phyloP scores from a whole-genome alignment of 37 sponge, comb jelly and placozoan species.

The Lycopodina hypogea region DNA sequence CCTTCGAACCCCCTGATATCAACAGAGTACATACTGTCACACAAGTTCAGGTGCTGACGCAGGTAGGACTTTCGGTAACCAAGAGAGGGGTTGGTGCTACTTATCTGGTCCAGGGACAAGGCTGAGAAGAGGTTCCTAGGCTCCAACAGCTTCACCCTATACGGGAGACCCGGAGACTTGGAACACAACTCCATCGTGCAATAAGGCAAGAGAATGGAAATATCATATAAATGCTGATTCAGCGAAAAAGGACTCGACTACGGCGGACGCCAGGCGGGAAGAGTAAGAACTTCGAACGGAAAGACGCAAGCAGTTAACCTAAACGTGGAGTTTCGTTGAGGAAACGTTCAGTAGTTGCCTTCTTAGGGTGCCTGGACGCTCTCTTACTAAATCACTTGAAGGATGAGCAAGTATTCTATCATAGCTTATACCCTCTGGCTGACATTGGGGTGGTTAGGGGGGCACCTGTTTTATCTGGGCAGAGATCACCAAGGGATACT shows the following conservation, averaged over 20 bases:
- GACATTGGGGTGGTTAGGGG: conserved; percentile 68
- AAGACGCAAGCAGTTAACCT: too few relatives aligned
- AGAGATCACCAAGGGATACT: conserved; percentile 77
- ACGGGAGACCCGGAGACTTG: too few relatives aligned
- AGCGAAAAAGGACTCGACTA: too few relatives aligned
- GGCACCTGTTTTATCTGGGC: conserved; percentile 88
- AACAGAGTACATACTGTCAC: conserved; percentile 18
- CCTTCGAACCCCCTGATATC: conserved; percentile 49
- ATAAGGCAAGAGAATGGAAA: too few relatives aligned
- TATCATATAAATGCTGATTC: too few relatives aligned
- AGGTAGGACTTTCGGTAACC: conserved; percentile 14
- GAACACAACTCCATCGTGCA: too few relatives aligned
- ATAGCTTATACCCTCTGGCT: conserved; percentile 81
- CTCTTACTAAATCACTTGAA: too few relatives aligned
- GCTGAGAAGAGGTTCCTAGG: conserved; percentile 12
- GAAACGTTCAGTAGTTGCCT: too few relatives aligned
- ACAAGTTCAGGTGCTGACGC: background rate
- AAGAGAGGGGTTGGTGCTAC: background rate
- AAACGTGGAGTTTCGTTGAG: too few relatives aligned
- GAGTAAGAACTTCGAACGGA: too few relatives aligned
- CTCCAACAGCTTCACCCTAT: background rate
- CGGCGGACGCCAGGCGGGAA: too few relatives aligned
- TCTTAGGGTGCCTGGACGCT: too few relatives aligned
- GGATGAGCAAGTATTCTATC: conserved; percentile 45
- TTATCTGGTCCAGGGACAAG: conserved; percentile 4